These are phyloP conservation scores for Limenitis arthemis DNA, from an alignment of 2,888 invertebrate species.

Conservation along the genomic window DNA sequence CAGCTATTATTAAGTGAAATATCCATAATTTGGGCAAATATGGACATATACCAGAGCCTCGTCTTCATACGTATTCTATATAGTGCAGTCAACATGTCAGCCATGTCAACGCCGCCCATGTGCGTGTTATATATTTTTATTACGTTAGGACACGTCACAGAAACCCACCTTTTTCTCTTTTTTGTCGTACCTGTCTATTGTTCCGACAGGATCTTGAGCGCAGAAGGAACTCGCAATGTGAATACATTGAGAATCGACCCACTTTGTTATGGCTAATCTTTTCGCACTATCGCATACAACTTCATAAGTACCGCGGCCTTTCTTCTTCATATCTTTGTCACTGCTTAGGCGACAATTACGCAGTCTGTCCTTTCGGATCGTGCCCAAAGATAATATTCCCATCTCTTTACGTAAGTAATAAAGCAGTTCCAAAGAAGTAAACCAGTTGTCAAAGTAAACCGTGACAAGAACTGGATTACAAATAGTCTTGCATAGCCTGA, in stretches of 20 bases:
- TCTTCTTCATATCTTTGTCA: conserved; percentile 17
- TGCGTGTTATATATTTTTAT: conserved; percentile 18
- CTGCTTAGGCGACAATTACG: conserved; percentile 8
- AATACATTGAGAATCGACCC: conserved; percentile 17
- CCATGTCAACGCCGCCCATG: no score
- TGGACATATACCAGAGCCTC: conserved; percentile 20
- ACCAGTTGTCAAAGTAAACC: conserved; percentile 19
- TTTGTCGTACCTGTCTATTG: conserved; percentile 18
- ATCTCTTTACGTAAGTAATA: conserved; percentile 15
- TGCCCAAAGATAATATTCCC: conserved; percentile 18
- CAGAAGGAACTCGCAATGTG: neutral
- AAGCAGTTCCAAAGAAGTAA: conserved; percentile 14
- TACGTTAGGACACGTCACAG: conserved; percentile 15
- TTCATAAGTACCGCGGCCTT: conserved; percentile 14
- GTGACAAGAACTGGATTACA: conserved; percentile 5
- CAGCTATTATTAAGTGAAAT: conserved; percentile 12
- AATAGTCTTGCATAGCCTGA: conserved; percentile 16
- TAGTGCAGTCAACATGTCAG: conserved; percentile 3
- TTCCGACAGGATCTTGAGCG: conserved; percentile 12
- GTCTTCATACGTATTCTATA: conserved; percentile 16
- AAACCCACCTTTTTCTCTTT: conserved; percentile 5
- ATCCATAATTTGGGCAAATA: conserved; percentile 10
- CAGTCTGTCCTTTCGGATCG: conserved; percentile 16
- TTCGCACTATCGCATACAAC: conserved; percentile 16
- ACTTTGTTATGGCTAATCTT: conserved; percentile 16